phyloP scores from a whole-genome alignment of 2,888 invertebrate species.

The Pollenia labialis region DNA sequence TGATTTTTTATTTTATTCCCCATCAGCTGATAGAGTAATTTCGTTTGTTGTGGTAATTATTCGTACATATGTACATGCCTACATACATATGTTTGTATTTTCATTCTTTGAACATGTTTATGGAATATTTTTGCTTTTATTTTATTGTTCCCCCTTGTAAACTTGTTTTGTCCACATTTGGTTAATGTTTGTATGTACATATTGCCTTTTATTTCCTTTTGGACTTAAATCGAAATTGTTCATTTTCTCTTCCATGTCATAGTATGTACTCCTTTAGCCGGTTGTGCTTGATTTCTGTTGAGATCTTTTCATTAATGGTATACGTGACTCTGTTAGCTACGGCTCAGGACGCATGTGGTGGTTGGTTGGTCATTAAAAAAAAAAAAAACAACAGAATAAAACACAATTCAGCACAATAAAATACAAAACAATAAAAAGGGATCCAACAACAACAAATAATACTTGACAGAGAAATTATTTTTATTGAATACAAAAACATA shows the following conservation, averaged over 20 bases:
- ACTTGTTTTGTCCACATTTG: slow-evolving; percentile 32
- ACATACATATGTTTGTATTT: slow-evolving; percentile 34
- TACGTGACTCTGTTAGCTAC: slow-evolving; percentile 61
- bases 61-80: slow-evolving; percentile 22
- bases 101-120: neutral
- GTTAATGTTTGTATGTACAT: neutral
- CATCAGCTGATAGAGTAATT: slow-evolving; percentile 42
- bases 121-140: neutral
- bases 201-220: slow-evolving; percentile 37
- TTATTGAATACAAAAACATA: slow-evolving; percentile 11
- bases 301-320: slow-evolving; percentile 56
- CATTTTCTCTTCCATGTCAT: slow-evolving; percentile 19
- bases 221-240: neutral
- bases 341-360: slow-evolving; percentile 36
- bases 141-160: slow-evolving; percentile 10
- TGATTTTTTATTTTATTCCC: neutral
- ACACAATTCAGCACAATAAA: slow-evolving; percentile 41
- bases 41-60: slow-evolving; percentile 20
- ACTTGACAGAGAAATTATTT: slow-evolving; percentile 40
- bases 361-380: slow-evolving; percentile 28
- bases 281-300: slow-evolving; percentile 29
- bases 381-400: slow-evolving; percentile 41
- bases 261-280: slow-evolving; percentile 39
- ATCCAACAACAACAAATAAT: slow-evolving; percentile 12
- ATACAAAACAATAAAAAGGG: slow-evolving; percentile 48